Conservation (phyloP, 64 coral and sea anemone species). For the Cladopsammia gracilis region DNA sequence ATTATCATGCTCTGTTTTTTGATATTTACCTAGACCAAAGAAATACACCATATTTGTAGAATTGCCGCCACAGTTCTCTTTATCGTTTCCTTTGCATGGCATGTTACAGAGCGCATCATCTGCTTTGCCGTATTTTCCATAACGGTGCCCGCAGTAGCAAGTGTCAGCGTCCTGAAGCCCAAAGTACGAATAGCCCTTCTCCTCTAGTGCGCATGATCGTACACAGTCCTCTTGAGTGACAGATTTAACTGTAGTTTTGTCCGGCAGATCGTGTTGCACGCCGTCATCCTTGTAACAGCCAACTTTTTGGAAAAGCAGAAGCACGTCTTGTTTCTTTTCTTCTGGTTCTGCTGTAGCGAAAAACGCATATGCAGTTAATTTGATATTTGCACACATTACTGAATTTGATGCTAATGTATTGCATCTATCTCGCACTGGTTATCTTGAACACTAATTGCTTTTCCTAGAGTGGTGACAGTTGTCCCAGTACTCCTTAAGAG, state of each 20-base stretch:
- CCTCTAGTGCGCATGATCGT: slow-evolving; percentile 90
- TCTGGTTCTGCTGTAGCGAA: slow-evolving; percentile 75
- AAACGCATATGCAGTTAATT: neutral
- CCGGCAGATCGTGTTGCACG: slow-evolving; percentile 74
- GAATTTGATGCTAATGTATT: neutral
- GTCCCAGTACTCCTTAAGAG: too few relatives aligned
- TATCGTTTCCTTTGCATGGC: slow-evolving; percentile 86
- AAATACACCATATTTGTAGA: slow-evolving; percentile 93
- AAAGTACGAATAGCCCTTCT: slow-evolving; percentile 94
- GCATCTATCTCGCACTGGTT: neutral
- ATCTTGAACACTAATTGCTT: too few relatives aligned
- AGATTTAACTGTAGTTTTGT: slow-evolving; percentile 68
- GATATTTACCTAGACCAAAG: slow-evolving; percentile 88
- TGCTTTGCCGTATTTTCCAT: slow-evolving; percentile 93
- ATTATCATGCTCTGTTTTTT: neutral
- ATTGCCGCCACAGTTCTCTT: slow-evolving; percentile 98
- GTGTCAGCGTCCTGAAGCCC: slow-evolving; percentile 88
- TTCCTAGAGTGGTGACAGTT: too few relatives aligned
- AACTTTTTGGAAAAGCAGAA: slow-evolving; percentile 96
- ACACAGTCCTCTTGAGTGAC: slow-evolving; percentile 96
- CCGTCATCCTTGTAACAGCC: slow-evolving; percentile 89
- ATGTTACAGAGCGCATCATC: slow-evolving; percentile 85
- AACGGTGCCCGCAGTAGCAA: slow-evolving; percentile 93
- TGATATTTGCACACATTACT: neutral
- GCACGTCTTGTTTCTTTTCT: slow-evolving; percentile 95